These are phyloP conservation scores for Anthopleura xanthogrammica DNA, from an alignment of 92 coral and sea anemone species.

Conservation along the genomic window DNA sequence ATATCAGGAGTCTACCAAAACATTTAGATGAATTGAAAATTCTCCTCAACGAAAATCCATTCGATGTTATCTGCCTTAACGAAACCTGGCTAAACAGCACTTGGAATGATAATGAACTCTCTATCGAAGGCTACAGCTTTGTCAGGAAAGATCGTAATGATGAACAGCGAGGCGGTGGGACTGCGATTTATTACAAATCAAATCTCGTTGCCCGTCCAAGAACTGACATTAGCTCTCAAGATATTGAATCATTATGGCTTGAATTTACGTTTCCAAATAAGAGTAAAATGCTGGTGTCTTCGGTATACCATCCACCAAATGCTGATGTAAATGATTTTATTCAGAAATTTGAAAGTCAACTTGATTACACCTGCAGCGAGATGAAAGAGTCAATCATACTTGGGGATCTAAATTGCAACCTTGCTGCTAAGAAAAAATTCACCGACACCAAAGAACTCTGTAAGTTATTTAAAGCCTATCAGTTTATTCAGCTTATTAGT, in stretches of 20 bases:
- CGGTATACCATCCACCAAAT: slow-evolving; percentile 14
- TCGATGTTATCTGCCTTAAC: background rate
- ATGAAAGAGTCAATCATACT: background rate
- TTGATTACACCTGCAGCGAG: background rate
- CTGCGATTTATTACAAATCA: background rate
- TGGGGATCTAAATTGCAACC: background rate
- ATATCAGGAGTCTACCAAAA: background rate
- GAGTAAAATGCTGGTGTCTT: slow-evolving; percentile 22
- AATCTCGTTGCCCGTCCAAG: background rate
- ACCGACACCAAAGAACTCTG: background rate
- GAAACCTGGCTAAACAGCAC: background rate
- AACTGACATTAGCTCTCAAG: background rate
- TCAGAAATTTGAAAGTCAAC: background rate
- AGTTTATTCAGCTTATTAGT: background rate
- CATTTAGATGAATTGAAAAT: background rate
- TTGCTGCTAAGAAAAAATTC: background rate
- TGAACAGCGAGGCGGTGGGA: slow-evolving; percentile 2
- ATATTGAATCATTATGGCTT: slow-evolving; percentile 8
- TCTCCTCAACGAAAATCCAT: slow-evolving; percentile 3
- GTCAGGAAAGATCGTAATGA: background rate
- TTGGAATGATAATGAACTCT: background rate
- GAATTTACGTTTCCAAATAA: slow-evolving; percentile 14
- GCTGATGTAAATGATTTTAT: background rate
- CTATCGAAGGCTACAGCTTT: background rate
- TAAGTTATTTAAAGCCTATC: background rate